phyloP scores from a whole-genome alignment of 2,888 invertebrate genomes.

The Kuschelorhynchus macadamiae region DNA sequence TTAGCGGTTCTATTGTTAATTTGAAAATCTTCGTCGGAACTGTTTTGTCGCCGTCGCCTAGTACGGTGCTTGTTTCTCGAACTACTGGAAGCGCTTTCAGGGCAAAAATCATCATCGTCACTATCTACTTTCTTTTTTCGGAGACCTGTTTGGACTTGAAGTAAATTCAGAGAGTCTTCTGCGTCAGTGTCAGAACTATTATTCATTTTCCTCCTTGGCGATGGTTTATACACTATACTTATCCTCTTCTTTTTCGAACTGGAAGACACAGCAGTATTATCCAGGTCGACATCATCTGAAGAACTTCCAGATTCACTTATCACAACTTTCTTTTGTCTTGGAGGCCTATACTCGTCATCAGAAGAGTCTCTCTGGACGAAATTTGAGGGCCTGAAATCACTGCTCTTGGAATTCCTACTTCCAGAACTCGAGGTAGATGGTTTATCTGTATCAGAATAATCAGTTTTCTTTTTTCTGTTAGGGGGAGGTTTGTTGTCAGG shows the following conservation, averaged over 20 bases:
- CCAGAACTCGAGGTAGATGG: conserved; percentile 15
- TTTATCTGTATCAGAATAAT: conserved; percentile 30
- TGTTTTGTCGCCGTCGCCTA: conserved; percentile 15
- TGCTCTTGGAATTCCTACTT: neutral
- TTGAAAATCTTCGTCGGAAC: conserved; percentile 50
- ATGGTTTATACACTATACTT: conserved; percentile 4
- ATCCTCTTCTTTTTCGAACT: conserved; percentile 2
- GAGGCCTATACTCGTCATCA: conserved; percentile 39
- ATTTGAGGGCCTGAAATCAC: neutral
- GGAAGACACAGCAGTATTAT: neutral
- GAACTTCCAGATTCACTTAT: neutral
- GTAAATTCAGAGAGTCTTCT: conserved; percentile 21
- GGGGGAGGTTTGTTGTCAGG: neutral
- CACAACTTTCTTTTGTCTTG: neutral
- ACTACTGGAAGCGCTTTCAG: conserved; percentile 26
- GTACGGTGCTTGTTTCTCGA: conserved; percentile 16
- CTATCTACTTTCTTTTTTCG: conserved; percentile 4
- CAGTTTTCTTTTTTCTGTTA: conserved; percentile 9
- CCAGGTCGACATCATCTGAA: conserved; percentile 3
- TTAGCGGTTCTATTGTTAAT: conserved; percentile 52
- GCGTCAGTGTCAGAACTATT: conserved; percentile 19
- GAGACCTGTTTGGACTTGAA: neutral
- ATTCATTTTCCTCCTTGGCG: conserved; percentile 3
- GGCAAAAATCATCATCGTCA: conserved; percentile 38
- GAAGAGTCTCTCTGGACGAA: neutral